phyloP scores from a whole-genome alignment of 1,140 invertebrate species.

The Chironomus striatipennis region DNA sequence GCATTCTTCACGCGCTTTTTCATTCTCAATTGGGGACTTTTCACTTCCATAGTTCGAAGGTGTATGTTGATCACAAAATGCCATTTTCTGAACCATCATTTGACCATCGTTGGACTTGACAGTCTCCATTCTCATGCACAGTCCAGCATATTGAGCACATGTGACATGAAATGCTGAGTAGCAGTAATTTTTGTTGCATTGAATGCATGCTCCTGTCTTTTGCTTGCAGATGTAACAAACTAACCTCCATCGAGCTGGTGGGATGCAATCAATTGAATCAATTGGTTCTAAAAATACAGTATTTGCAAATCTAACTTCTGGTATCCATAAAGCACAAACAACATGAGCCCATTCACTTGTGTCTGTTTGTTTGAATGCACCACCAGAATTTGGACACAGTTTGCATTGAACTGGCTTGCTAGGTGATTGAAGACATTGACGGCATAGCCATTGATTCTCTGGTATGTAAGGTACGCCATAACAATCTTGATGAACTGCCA shows the following conservation, averaged over 20 bases:
- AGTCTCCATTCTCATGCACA: slow-evolving; percentile 94
- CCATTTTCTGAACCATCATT: slow-evolving; percentile 85
- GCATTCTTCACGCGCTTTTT: slow-evolving; percentile 37
- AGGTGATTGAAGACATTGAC: slow-evolving; percentile 89
- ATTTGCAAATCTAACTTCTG: slow-evolving; percentile 96
- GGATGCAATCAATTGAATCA: slow-evolving; percentile 92
- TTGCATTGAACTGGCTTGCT: slow-evolving; percentile 93
- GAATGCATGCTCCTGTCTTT: slow-evolving; percentile 91
- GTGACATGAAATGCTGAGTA: slow-evolving; percentile 98
- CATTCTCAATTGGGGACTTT: slow-evolving; percentile 31
- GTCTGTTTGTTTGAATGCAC: slow-evolving; percentile 98
- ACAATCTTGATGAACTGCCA: slow-evolving; percentile 98
- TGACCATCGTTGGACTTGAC: slow-evolving; percentile 63
- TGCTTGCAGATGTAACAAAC: slow-evolving; percentile 96
- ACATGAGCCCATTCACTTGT: slow-evolving; percentile 96
- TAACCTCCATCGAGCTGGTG: slow-evolving; percentile 87
- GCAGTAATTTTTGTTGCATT: slow-evolving; percentile 94
- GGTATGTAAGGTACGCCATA: slow-evolving; percentile 98
- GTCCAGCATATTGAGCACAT: slow-evolving; percentile 92
- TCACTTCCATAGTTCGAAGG: slow-evolving; percentile 56
- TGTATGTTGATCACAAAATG: slow-evolving; percentile 91
- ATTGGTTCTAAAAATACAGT: slow-evolving; percentile 96
- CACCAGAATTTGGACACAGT: slow-evolving; percentile 94
- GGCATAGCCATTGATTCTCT: slow-evolving; percentile 96
- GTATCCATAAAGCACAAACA: slow-evolving; percentile 97